Evolutionary conservation across 2,113 vertebrate genomes (phyloP).

Genomic region (Varanus salvator): DNA sequence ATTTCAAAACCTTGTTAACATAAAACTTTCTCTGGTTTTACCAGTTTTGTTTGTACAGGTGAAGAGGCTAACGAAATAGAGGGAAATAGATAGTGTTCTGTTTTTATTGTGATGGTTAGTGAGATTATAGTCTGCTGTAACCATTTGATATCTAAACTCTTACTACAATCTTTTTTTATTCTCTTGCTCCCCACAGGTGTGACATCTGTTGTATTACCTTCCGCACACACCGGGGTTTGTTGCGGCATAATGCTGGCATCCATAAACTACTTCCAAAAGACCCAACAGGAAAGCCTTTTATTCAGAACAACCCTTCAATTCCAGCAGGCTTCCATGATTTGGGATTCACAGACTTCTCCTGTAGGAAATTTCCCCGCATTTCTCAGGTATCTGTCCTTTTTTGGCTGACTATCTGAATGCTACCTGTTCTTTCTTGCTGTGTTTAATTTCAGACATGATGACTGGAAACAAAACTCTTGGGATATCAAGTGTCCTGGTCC

Average conservation of each 20-base stretch:
- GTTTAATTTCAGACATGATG: background rate
- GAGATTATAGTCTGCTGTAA: background rate
- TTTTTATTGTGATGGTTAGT: background rate
- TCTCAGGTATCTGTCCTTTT: constrained; percentile 85
- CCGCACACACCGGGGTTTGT: constrained; percentile 90
- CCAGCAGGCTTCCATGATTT: constrained; percentile 96
- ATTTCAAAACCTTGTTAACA: background rate
- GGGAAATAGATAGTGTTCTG: background rate
- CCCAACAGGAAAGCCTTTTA: constrained; percentile 90
- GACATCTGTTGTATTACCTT: constrained; percentile 94
- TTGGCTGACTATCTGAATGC: background rate
- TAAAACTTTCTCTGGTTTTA: background rate
- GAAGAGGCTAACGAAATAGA: background rate
- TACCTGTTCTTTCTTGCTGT: background rate
- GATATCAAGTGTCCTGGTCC: background rate
- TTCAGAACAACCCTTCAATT: constrained; percentile 98
- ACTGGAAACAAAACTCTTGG: background rate
- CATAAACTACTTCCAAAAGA: constrained; percentile 95
- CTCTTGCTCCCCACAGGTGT: constrained; percentile 80
- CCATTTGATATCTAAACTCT: background rate
- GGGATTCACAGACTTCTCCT: constrained; percentile 98
- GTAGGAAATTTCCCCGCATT: constrained; percentile 93
- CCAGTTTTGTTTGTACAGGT: background rate
- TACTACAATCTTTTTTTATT: background rate
- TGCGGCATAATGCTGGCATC: constrained; percentile 92